Evolutionary conservation across 2,888 invertebrate genomes (phyloP).

Genomic region (Ectemnius cavifrons): DNA sequence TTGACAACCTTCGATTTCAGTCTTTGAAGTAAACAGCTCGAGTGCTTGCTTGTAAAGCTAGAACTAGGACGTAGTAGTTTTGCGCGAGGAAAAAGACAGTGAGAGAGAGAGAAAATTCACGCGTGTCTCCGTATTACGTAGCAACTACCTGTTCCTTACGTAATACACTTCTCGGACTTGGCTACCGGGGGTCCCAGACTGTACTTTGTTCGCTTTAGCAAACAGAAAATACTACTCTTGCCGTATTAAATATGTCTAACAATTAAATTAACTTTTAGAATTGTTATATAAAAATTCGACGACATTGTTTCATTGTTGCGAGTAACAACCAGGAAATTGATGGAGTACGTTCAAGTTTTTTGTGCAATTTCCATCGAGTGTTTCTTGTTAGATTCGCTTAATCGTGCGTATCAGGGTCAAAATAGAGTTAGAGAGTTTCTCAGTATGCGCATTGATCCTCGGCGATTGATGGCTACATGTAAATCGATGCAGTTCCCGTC

Average conservation of each 20-base stretch:
- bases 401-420: slow-evolving; percentile 8
- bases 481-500: too few species aligned
- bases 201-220: background rate
- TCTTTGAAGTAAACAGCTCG: slow-evolving; percentile 13
- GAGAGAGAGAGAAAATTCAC: slow-evolving; percentile 39
- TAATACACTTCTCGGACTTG: slow-evolving; percentile 28
- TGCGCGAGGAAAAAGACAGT: slow-evolving; percentile 1
- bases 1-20: too few species aligned
- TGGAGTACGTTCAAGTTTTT: background rate
- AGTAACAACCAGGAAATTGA: background rate
- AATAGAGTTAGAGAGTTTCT: background rate
- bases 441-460: background rate
- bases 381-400: background rate
- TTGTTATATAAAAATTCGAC: background rate
- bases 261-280: background rate
- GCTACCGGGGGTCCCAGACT: background rate
- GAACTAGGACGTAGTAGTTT: slow-evolving; percentile 26
- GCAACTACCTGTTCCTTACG: slow-evolving; percentile 49
- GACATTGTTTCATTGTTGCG: background rate
- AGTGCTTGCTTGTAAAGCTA: slow-evolving; percentile 15
- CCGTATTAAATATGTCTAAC: background rate
- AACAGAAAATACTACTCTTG: slow-evolving; percentile 12
- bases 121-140: slow-evolving; percentile 47
- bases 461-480: too few species aligned
- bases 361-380: background rate